Evolutionary conservation across 2,113 vertebrate species (phyloP).

Genomic region (Lipotes vexillifer): DNA sequence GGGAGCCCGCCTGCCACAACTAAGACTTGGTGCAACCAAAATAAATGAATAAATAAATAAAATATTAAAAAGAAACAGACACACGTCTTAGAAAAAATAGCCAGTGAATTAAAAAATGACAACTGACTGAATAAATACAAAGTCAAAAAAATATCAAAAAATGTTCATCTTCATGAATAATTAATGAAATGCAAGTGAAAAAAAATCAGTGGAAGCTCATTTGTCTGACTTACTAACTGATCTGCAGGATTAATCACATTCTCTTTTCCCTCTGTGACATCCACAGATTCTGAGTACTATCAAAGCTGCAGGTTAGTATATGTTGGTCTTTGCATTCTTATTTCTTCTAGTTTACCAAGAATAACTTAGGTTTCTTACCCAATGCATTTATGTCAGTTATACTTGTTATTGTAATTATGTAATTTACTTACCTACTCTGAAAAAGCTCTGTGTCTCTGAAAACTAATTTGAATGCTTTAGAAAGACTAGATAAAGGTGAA

Average conservation of each 20-base stretch:
- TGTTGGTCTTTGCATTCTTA: neutral
- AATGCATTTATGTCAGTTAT: neutral
- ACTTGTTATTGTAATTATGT: neutral
- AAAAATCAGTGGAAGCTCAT: neutral
- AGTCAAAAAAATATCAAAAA: neutral
- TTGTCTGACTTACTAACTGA: neutral
- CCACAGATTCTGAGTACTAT: neutral
- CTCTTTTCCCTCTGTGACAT: neutral
- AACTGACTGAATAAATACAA: neutral
- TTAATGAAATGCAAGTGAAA: neutral
- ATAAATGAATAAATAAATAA: too few species aligned
- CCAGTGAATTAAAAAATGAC: neutral
- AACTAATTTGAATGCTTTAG: neutral
- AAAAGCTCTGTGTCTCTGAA: neutral
- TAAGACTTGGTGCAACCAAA: too few species aligned
- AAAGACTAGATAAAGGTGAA: neutral
- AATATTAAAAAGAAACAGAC: neutral
- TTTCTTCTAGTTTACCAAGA: neutral
- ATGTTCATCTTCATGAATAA: neutral
- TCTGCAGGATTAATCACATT: neutral
- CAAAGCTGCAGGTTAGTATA: neutral
- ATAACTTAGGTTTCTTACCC: neutral
- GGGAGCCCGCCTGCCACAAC: too few species aligned
- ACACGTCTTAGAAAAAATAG: neutral
- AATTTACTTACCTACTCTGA: neutral